phyloP scores from a whole-genome alignment of 2,113 vertebrate genomes.

The Theropithecus gelada region DNA sequence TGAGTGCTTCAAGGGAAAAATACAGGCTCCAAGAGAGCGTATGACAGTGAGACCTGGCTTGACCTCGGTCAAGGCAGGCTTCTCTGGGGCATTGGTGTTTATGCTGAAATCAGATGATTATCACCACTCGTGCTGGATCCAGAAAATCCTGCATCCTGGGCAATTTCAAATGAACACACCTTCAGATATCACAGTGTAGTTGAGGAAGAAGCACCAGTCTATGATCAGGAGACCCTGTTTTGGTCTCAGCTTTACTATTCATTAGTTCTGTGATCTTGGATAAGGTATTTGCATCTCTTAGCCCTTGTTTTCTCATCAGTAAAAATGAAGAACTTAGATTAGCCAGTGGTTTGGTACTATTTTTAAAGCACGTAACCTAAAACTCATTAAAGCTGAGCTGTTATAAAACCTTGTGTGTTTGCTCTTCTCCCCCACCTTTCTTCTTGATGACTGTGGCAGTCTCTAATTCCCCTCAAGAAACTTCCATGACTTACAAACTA shows the following conservation, averaged over 20 bases:
- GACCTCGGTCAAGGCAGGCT: neutral
- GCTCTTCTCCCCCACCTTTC: too few species aligned
- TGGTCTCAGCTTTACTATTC: neutral
- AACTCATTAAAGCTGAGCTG: neutral
- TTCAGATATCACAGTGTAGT: neutral
- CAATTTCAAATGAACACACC: neutral
- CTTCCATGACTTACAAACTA: too few species aligned
- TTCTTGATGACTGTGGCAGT: neutral
- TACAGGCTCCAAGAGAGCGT: neutral
- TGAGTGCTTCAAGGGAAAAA: neutral
- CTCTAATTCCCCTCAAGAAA: neutral
- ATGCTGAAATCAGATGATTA: neutral
- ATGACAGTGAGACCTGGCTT: neutral
- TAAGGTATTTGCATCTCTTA: neutral
- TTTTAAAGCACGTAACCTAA: neutral
- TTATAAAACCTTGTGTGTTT: neutral
- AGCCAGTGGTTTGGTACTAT: neutral
- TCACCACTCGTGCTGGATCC: neutral
- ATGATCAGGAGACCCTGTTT: neutral
- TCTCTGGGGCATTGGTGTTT: neutral
- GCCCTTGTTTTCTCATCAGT: neutral
- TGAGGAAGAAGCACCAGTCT: neutral
- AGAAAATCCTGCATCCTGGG: neutral
- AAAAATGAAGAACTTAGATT: neutral
- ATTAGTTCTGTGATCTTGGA: neutral